Base-by-base conservation (phyloP, 92 coral and sea anemone species). In the Zoanthus sociatus region DNA sequence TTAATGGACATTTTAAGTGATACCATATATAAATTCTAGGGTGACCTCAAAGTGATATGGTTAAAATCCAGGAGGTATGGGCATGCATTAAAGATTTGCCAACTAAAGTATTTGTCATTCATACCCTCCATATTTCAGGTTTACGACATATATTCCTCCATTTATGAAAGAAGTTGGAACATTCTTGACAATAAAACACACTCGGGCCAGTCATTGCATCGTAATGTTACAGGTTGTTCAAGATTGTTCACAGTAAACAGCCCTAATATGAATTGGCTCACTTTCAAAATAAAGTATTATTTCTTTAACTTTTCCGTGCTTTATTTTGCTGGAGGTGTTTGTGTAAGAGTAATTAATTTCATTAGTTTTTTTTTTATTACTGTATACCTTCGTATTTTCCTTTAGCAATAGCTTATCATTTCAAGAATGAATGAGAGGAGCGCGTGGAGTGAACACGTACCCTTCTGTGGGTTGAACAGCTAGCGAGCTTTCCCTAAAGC, bases 151-250 rank as follows among this genome's bases (percentile, higher is more conserved):
- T 33, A 33, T 33, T 33, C 3, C 42, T 33, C 42, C 42, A 33
- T 33, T 33, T 33, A 33, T 33, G 42, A 33, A 33, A 33, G 3
- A n/a, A 76, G 0, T 76, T 47, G 3, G 63, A 76, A 30, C 79
- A 77, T 50, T 21, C 82, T 66, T 77, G 66, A 63, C 82, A 77
- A 63, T 77, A 77, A 77, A 77, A 77, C 7, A 77, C 47, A 51
- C 13, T 77, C 0, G 82, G 82, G 66, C 82, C 82, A 51, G 45
- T 77, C 67, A 7, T 48, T 51, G 82, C 82, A 77, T 21, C 82
- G 8, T 77, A 77, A 77, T 5, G 3, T 32, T 26, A 67, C 82
- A 77, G 81, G 81, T 18, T 7, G 44, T 0, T 77, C 67, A 51
- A n/a, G n/a, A n/a, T n/a, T 46, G 53, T 6, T 77, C 67, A 1